A percentile compares a stretch with the other conserved stretches of the same genome.
These are phyloP conservation scores for Exocentrus adspersus DNA, from an alignment of 2,888 invertebrate genomes.

Conservation along the genomic window DNA sequence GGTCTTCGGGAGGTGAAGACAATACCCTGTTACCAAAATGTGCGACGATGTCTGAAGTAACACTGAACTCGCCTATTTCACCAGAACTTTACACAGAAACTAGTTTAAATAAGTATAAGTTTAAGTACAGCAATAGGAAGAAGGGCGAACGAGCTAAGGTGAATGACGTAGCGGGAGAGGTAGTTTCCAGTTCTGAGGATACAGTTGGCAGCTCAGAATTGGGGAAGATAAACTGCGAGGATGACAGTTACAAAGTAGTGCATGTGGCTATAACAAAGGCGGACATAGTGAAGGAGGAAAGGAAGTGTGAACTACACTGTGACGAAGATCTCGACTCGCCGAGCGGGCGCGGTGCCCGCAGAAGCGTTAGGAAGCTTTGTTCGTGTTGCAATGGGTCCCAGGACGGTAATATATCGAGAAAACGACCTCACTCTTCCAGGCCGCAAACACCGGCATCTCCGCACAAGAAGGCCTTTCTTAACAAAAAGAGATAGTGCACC, in stretches of 20 bases:
- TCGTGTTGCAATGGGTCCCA: conserved; percentile 61
- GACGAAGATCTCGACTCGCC: conserved; percentile 53
- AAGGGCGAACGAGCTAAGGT: conserved; percentile 54
- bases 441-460: conserved; percentile 57
- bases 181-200: conserved; percentile 61
- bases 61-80: conserved; percentile 61
- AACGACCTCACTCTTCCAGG: conserved; percentile 52
- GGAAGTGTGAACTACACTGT: conserved; percentile 55
- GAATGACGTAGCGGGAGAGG: conserved; percentile 40
- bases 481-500: conserved; percentile 63
- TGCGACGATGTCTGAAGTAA: conserved; percentile 62
- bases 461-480: conserved; percentile 61
- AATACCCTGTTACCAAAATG: conserved; percentile 60
- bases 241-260: conserved; percentile 54
- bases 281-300: conserved; percentile 51
- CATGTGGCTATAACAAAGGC: conserved; percentile 56
- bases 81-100: conserved; percentile 56
- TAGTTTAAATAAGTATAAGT: conserved; percentile 61
- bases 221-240: conserved; percentile 45
- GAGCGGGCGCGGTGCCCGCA: conserved; percentile 58
- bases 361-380: conserved; percentile 59
- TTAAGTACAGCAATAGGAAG: conserved; percentile 62
- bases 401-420: conserved; percentile 50
- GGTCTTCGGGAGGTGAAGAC: conserved; percentile 57
- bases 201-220: conserved; percentile 57